These are phyloP conservation scores for Oceanodroma tethys DNA, from an alignment of 2,113 vertebrate species.

Conservation along the genomic window DNA sequence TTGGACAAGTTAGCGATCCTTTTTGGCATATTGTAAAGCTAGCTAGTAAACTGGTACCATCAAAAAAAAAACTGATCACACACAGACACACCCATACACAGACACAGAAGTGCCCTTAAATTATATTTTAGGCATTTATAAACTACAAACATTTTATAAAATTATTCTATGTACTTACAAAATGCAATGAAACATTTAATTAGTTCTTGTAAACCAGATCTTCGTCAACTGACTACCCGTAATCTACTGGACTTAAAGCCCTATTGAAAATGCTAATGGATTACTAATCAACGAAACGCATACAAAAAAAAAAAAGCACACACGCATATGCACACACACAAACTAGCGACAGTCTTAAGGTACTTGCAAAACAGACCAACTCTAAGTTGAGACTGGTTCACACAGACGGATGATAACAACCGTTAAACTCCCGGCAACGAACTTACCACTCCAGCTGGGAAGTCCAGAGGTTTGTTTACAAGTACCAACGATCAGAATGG, in stretches of 20 bases:
- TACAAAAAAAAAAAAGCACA: slow-evolving; percentile 47
- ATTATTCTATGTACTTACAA: slow-evolving; percentile 81
- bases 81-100: slow-evolving; percentile 59
- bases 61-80: slow-evolving; percentile 59
- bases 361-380: slow-evolving; percentile 46
- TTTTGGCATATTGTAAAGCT: slow-evolving; percentile 80
- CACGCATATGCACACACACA: slow-evolving; percentile 63
- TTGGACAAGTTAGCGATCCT: slow-evolving; percentile 18
- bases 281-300: slow-evolving; percentile 64
- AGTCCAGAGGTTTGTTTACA: neutral
- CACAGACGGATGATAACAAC: neutral
- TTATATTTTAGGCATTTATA: slow-evolving; percentile 65
- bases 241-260: slow-evolving; percentile 91
- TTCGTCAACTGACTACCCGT: slow-evolving; percentile 93
- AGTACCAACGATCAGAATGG: neutral
- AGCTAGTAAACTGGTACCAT: slow-evolving; percentile 71
- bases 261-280: slow-evolving; percentile 80
- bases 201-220: slow-evolving; percentile 85
- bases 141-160: slow-evolving; percentile 73
- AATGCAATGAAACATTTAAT: slow-evolving; percentile 79
- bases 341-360: slow-evolving; percentile 45
- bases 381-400: neutral
- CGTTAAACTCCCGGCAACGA: neutral
- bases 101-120: slow-evolving; percentile 64
- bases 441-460: neutral